phyloP scores from a whole-genome alignment of 2,888 invertebrate species.

The Coelopa pilipes region DNA sequence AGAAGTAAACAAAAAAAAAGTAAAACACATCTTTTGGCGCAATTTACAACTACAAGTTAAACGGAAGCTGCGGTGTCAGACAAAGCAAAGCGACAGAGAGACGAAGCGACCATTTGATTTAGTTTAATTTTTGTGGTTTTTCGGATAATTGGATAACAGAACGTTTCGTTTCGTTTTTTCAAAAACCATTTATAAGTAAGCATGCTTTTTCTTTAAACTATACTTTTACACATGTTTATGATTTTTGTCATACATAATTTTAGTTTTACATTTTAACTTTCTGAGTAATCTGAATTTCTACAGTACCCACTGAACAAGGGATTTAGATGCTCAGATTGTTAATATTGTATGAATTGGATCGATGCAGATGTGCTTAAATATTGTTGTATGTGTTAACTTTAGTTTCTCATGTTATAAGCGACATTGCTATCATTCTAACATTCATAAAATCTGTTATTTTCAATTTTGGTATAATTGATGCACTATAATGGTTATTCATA shows the following conservation, averaged over 20 bases:
- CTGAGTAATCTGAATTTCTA: neutral
- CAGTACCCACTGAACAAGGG: no score
- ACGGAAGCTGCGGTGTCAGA: conserved; percentile 35
- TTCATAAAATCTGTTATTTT: no score
- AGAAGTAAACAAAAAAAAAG: conserved; percentile 13
- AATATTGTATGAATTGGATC: no score
- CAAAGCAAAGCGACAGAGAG: conserved; percentile 22
- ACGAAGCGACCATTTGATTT: conserved; percentile 32
- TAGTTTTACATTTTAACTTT: conserved; percentile 4
- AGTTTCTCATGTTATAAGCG: no score
- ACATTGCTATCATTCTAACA: no score
- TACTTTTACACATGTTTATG: conserved; percentile 18
- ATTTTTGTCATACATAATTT: neutral
- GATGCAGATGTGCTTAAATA: no score
- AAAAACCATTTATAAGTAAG: conserved; percentile 34
- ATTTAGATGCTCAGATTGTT: no score
- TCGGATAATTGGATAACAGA: conserved; percentile 33
- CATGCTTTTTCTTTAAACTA: conserved; percentile 36
- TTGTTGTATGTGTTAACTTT: no score
- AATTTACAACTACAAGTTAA: conserved; percentile 23
- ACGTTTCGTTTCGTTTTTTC: conserved; percentile 34
- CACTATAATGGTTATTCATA: neutral
- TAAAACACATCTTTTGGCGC: conserved; percentile 24
- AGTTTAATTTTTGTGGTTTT: conserved; percentile 34
- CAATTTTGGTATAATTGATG: no score